These are phyloP conservation scores for Scleropages formosus DNA, from an alignment of 2,797 vertebrate genomes.

Conservation along the genomic window DNA sequence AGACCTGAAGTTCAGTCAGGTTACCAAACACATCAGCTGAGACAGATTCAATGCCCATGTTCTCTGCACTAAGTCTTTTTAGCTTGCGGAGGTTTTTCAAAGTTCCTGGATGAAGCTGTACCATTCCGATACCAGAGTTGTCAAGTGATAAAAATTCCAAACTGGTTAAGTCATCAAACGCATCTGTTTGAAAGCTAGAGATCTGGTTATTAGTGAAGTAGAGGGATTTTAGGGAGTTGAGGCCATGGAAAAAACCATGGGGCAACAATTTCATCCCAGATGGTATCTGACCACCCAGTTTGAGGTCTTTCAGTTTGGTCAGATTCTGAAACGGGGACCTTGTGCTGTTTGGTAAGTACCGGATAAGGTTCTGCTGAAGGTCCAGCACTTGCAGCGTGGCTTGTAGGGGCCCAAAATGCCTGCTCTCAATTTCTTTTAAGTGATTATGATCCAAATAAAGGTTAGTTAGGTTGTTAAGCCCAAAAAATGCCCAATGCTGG, in stretches of 20 bases:
- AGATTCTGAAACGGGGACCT: slow-evolving; percentile 73
- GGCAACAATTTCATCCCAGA: slow-evolving; percentile 66
- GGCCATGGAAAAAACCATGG: slow-evolving; percentile 62
- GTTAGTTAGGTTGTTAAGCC: slow-evolving; percentile 63
- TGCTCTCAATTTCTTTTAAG: slow-evolving; percentile 59
- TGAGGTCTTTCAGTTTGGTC: slow-evolving; percentile 65
- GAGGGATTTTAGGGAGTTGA: slow-evolving; percentile 58
- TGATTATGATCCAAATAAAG: slow-evolving; percentile 79
- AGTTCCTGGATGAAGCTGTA: slow-evolving; percentile 68
- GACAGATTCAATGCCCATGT: slow-evolving; percentile 73
- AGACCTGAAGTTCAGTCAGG: slow-evolving; percentile 62
- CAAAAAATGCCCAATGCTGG: slow-evolving; percentile 57
- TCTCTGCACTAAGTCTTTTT: slow-evolving; percentile 66
- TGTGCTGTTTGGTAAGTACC: slow-evolving; percentile 45
- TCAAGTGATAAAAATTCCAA: slow-evolving; percentile 67
- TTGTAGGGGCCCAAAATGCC: slow-evolving; percentile 53
- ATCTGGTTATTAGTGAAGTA: slow-evolving; percentile 73
- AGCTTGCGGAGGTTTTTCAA: slow-evolving; percentile 77
- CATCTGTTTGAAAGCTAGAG: slow-evolving; percentile 48
- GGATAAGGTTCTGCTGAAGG: slow-evolving; percentile 64
- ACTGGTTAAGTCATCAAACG: slow-evolving; percentile 72
- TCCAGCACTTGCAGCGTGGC: slow-evolving; percentile 68
- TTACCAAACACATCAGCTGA: slow-evolving; percentile 74
- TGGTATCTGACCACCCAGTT: slow-evolving; percentile 66
- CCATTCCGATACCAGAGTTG: slow-evolving; percentile 66